A percentile compares a stretch with the other conserved stretches of the same genome.
Evolutionary conservation across 2,113 vertebrate species (phyloP).

Genomic region (Thinocorus orbignyianus): DNA sequence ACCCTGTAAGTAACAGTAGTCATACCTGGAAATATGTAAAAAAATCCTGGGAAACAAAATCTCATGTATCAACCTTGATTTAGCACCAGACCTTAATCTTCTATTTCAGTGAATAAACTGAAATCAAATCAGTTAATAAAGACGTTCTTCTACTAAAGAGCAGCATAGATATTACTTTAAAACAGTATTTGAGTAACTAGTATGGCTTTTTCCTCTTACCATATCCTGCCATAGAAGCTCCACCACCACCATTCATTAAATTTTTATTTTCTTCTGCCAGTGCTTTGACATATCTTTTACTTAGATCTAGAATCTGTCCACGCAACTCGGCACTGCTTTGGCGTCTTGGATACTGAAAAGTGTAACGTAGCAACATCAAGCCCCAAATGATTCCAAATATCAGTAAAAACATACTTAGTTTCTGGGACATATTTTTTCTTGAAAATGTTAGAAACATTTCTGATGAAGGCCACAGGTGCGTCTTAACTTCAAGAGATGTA

Average conservation of each 20-base stretch:
- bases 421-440: constrained; percentile 95
- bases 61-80: neutral
- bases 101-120: neutral
- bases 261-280: constrained; percentile 94
- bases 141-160: neutral
- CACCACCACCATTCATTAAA: constrained; percentile 79
- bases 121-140: neutral
- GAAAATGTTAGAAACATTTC: constrained; percentile 88
- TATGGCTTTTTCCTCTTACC: constrained; percentile 75
- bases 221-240: constrained; percentile 92
- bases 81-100: neutral
- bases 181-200: neutral
- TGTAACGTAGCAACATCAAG: constrained; percentile 92
- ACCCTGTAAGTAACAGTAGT: neutral
- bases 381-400: constrained; percentile 94
- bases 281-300: constrained; percentile 93
- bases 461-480: constrained; percentile 26
- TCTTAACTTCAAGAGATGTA: neutral
- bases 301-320: constrained; percentile 94
- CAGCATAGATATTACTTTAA: neutral
- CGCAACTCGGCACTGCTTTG: constrained; percentile 92
- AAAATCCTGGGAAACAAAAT: neutral
- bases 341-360: constrained; percentile 89
- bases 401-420: constrained; percentile 90
- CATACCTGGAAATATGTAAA: neutral